These are phyloP conservation scores for Montipora efflorescens DNA, from an alignment of 64 coral and sea anemone species.

Conservation along the genomic window DNA sequence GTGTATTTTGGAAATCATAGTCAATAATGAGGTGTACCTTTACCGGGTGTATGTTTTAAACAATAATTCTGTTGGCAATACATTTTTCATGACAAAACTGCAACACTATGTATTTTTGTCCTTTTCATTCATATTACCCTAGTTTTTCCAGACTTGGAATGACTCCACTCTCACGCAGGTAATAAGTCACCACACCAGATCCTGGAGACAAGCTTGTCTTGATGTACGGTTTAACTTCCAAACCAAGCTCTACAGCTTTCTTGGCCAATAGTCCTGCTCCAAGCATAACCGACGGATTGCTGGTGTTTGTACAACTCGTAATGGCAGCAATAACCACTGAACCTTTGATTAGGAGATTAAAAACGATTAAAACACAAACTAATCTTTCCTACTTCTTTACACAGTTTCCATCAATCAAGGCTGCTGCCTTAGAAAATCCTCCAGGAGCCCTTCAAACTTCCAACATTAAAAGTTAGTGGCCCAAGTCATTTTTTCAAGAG, in stretches of 20 bases:
- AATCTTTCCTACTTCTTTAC: not conserved
- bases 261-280: conserved; percentile 95
- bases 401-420: not conserved
- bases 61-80: too few relatives aligned
- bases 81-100: too few relatives aligned
- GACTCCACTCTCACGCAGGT: conserved; percentile 95
- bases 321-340: conserved; percentile 97
- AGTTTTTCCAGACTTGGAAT: conserved; percentile 82
- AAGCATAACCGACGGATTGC: conserved; percentile 98
- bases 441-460: too few relatives aligned
- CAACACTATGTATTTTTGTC: not conserved
- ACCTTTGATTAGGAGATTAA: conserved; percentile 34
- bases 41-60: too few relatives aligned
- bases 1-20: too few relatives aligned
- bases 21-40: too few relatives aligned
- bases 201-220: conserved; percentile 96
- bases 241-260: conserved; percentile 90
- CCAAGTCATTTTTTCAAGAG: too few relatives aligned
- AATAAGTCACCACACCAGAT: conserved; percentile 96
- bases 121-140: conserved; percentile 59
- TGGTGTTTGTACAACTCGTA: conserved; percentile 98
- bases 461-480: too few relatives aligned
- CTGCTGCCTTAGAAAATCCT: too few relatives aligned
- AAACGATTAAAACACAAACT: not conserved
- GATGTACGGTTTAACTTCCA: conserved; percentile 82